A percentile compares a stretch with the other conserved stretches of the same genome.
Conservation (phyloP, 1,140 invertebrate genomes). For the Zaprionus taronus region DNA sequence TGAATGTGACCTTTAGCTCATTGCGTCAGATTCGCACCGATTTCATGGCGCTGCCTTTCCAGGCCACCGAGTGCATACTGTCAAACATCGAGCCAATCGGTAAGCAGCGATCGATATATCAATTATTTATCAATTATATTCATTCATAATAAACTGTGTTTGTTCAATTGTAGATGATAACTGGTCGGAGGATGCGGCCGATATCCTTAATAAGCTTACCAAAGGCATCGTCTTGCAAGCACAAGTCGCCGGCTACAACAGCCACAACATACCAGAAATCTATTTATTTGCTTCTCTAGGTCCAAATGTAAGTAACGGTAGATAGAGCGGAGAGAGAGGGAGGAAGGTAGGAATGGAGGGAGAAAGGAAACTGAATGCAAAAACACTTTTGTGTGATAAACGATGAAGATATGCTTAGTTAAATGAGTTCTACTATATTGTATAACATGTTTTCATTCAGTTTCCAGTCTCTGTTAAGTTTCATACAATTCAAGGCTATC, state of each 20-base stretch:
- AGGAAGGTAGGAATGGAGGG: too few species aligned
- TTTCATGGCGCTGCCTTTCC: constrained; percentile 97
- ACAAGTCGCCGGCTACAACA: constrained; percentile 92
- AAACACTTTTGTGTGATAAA: too few species aligned
- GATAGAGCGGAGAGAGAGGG: background rate
- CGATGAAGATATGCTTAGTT: too few species aligned
- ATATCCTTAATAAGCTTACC: constrained; percentile 91
- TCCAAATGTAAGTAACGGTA: constrained; percentile 87
- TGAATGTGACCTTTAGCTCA: constrained; percentile 89
- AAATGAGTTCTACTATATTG: too few species aligned
- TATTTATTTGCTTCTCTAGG: constrained; percentile 90
- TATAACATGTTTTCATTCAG: too few species aligned
- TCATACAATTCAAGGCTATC: too few species aligned
- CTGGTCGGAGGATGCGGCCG: constrained; percentile 91
- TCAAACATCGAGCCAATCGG: constrained; percentile 93
- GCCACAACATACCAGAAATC: constrained; percentile 90
- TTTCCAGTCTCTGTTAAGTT: too few species aligned
- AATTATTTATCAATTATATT: too few species aligned
- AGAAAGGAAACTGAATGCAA: background rate
- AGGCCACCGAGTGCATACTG: constrained; percentile 96
- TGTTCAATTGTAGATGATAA: constrained; percentile 80
- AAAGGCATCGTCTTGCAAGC: constrained; percentile 93
- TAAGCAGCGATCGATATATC: constrained; percentile 85
- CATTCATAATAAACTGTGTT: constrained; percentile 14
- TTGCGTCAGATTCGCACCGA: constrained; percentile 96